Evolutionary conservation across 92 coral and sea anemone species (phyloP), one percentile per base, ranked within the genome.

Genomic region (Porites cylindrica): DNA sequence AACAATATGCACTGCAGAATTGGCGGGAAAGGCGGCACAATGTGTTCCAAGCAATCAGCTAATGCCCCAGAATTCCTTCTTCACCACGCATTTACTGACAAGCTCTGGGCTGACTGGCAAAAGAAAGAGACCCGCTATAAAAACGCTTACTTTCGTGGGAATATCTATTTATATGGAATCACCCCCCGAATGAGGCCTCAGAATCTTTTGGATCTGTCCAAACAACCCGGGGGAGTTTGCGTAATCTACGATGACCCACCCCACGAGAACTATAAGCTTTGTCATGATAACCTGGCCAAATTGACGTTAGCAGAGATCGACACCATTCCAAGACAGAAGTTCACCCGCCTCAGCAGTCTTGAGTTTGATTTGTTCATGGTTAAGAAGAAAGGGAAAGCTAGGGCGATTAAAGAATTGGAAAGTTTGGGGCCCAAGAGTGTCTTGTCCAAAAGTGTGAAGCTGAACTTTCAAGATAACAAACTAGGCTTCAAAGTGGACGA

Each of bases 1-100:
- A 90, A 95, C 76, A 89, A 88, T 84, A 93, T 95, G 98, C 98
- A 95, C 75, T 95, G 98, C 72, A 91, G 98, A 70, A 95, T 95
- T 16, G 98, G 98, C 11, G 98, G 98, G 32, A 72, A 59, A 17
- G 91, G 90, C 1, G 98, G 98, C 0, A 95, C 98, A 58, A 95
- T 95, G 98, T 94, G 98, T 80, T 51, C 92, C 29, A 88, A 16
- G 24, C 63, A 70, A 1, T 93, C 98, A 1, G 98, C 98, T 3
- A 94, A 94, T 75, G 98, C 98, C 20, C 98, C 98, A 17, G 98
- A 94, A 85, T 94, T 94, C 77, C 92, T 94, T 47, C 60, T 94
- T 47, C 98, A 94, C 71, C 98, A 94, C 72, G 92, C 89, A 1
- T 94, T 94, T 47, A 91, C 95, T 10, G 98, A 94, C 91, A 94